Percentiles rank a stretch among this genome's conserved stretches.
Conservation (phyloP, 2,888 invertebrate species). For the Cerceris ruficornis region DNA sequence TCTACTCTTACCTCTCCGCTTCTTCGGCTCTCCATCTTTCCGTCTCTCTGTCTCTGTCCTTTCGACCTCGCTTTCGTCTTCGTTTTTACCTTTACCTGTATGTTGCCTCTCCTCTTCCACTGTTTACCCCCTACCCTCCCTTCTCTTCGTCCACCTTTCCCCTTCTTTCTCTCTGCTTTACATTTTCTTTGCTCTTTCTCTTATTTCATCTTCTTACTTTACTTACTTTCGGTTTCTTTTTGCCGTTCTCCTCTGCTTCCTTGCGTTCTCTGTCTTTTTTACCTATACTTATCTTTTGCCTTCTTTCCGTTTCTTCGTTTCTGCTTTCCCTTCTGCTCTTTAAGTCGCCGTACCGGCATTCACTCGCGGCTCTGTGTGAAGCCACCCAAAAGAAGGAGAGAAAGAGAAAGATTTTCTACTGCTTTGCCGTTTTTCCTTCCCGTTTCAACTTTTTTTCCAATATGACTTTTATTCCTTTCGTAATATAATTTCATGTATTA, state of each 20-base stretch:
- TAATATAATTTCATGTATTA: too few relatives aligned
- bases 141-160: conserved; percentile 5
- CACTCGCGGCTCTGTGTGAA: conserved; percentile 28
- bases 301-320: conserved; percentile 28
- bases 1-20: too few relatives aligned
- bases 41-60: conserved; percentile 26
- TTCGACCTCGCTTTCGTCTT: conserved; percentile 49
- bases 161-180: conserved; percentile 12
- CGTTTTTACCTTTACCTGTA: conserved; percentile 51
- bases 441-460: too few relatives aligned
- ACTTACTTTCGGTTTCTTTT: conserved; percentile 54
- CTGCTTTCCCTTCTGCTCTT: conserved; percentile 28
- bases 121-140: neutral
- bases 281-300: neutral
- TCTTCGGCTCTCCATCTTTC: too few relatives aligned
- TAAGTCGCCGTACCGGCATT: conserved; percentile 40
- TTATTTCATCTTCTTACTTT: conserved; percentile 53
- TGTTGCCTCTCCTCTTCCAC: conserved; percentile 44
- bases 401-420: conserved; percentile 11
- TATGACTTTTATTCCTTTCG: too few relatives aligned
- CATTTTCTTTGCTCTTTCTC: conserved; percentile 48
- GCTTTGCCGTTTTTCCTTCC: neutral
- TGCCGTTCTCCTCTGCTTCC: conserved; percentile 28
- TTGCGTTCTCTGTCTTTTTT: conserved; percentile 20
- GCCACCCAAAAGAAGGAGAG: conserved; percentile 37